These are phyloP conservation scores for Myotis findleyi DNA, from an alignment of 2,797 vertebrate genomes.

Conservation along the genomic window DNA sequence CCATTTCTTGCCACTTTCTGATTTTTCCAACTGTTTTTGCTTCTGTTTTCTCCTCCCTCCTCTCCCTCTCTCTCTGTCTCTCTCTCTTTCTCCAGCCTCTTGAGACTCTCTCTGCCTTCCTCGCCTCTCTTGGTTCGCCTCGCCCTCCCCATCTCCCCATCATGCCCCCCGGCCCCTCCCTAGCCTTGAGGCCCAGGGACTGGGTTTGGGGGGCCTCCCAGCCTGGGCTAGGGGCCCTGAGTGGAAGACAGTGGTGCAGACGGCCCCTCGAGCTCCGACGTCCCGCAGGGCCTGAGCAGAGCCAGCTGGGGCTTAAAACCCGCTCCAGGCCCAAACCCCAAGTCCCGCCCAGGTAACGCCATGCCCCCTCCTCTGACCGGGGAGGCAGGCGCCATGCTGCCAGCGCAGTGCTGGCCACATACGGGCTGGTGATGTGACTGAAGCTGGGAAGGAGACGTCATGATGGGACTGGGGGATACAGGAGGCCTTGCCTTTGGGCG, in stretches of 20 bases:
- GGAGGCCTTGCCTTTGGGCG: conserved; percentile 82
- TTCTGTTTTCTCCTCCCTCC: conserved; percentile 83
- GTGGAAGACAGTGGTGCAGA: conserved; percentile 85
- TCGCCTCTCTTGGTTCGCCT: conserved; percentile 83
- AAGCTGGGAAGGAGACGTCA: conserved; percentile 70
- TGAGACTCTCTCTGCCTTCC: conserved; percentile 83
- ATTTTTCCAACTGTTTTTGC: conserved; percentile 84
- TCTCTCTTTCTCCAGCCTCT: conserved; percentile 83
- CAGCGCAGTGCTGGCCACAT: conserved; percentile 65
- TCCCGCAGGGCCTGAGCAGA: conserved; percentile 83
- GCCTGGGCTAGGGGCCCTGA: conserved; percentile 84
- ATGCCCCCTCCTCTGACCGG: conserved; percentile 77
- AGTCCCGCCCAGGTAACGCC: conserved; percentile 84
- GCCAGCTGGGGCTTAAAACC: conserved; percentile 82
- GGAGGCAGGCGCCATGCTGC: conserved; percentile 76
- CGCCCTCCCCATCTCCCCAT: conserved; percentile 82
- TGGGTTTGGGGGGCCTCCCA: conserved; percentile 84
- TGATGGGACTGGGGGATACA: conserved; percentile 74
- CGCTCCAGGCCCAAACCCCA: conserved; percentile 82
- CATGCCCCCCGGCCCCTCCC: conserved; percentile 82
- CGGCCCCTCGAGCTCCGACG: conserved; percentile 81
- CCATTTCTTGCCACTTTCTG: conserved; percentile 80
- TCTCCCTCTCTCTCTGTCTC: conserved; percentile 80
- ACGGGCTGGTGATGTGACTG: conserved; percentile 71
- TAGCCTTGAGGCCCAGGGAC: conserved; percentile 84